These are phyloP conservation scores for Amphipoea oculea DNA, from an alignment of 2,888 invertebrate species.

Conservation along the genomic window DNA sequence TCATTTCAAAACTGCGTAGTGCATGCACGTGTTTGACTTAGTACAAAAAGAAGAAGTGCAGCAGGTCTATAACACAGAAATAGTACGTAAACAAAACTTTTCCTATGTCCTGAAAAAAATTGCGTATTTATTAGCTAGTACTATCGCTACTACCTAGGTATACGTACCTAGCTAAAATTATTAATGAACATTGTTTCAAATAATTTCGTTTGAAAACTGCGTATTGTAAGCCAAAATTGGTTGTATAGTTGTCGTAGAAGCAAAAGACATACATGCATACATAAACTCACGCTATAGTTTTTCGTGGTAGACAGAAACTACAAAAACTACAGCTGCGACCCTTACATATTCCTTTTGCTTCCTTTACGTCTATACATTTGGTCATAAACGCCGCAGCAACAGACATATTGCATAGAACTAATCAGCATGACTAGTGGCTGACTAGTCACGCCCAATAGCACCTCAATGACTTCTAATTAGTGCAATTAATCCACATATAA, in stretches of 20 bases:
- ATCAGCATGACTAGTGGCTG: conserved; percentile 40
- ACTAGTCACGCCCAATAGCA: conserved; percentile 66
- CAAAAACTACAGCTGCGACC: not conserved
- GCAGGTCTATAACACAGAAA: too few relatives aligned
- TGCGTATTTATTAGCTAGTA: not conserved
- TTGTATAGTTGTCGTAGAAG: not conserved
- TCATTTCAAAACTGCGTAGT: not conserved
- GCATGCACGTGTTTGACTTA: not conserved
- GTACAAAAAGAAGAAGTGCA: not conserved
- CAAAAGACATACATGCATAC: conserved; percentile 1
- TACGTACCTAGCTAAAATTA: not conserved
- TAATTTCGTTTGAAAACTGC: not conserved
- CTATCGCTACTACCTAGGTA: not conserved
- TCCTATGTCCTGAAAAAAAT: not conserved
- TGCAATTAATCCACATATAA: conserved; percentile 70
- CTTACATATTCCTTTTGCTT: not conserved
- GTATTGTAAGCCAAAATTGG: not conserved
- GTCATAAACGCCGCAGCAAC: not conserved
- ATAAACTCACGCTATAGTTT: not conserved
- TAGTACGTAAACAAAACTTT: not conserved
- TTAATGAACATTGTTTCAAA: conserved; percentile 1
- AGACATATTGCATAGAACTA: conserved; percentile 40
- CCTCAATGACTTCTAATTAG: conserved; percentile 72
- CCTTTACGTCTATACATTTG: not conserved
- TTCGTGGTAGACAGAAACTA: not conserved